Evolutionary conservation across 2,113 vertebrate species (phyloP).

Genomic region (Indicator indicator): DNA sequence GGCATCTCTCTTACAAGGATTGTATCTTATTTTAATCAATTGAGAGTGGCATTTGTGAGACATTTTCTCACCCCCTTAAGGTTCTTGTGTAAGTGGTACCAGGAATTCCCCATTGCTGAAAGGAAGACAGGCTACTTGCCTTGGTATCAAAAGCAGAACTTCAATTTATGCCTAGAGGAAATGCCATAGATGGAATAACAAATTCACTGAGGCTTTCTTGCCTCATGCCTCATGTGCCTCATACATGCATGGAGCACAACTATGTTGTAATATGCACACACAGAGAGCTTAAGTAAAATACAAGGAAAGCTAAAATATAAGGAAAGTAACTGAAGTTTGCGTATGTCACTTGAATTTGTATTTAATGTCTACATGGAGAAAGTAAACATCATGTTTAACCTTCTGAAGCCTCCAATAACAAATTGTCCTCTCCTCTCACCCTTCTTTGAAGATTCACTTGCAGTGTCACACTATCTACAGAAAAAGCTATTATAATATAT

Average conservation of each 20-base stretch:
- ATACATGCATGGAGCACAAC: neutral
- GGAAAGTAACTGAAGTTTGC: neutral
- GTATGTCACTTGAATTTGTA: neutral
- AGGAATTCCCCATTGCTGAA: neutral
- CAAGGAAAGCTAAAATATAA: neutral
- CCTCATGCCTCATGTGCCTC: neutral
- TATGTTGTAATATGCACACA: fast-evolving
- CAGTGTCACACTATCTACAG: neutral
- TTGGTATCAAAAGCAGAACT: neutral
- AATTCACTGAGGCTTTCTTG: neutral
- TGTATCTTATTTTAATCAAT: neutral
- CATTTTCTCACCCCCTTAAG: neutral
- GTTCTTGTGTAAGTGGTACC: neutral
- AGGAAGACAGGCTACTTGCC: neutral
- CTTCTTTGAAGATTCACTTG: neutral
- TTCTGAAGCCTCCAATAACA: neutral
- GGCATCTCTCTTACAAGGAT: too few relatives aligned
- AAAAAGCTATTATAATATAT: neutral
- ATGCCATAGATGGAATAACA: neutral
- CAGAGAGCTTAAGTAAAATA: neutral
- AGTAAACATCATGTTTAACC: neutral
- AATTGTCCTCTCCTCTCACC: neutral
- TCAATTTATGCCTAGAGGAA: neutral
- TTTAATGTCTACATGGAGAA: neutral
- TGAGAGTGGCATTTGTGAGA: neutral